Evolutionary conservation across 2,888 invertebrate genomes (phyloP).

Genomic region (Odontothrips loti): DNA sequence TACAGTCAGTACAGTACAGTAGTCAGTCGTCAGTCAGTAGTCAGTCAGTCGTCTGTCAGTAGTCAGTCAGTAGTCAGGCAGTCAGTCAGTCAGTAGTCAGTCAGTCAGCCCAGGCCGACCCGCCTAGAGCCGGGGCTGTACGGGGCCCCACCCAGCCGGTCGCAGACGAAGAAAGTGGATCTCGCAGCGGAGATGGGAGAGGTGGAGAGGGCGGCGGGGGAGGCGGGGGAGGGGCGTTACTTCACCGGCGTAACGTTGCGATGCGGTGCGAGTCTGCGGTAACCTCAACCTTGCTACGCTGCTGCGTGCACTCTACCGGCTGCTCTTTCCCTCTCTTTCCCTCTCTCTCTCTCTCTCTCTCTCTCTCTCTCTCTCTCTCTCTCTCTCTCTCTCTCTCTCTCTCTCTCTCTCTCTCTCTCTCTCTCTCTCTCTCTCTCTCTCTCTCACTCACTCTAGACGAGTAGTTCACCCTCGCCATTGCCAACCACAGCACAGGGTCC

Average conservation of each 20-base stretch:
- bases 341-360: constrained; percentile 17
- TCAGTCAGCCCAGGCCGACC: too few relatives aligned
- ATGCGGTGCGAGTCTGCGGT: neutral
- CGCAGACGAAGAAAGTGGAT: too few relatives aligned
- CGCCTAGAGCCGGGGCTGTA: too few relatives aligned
- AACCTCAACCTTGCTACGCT: neutral
- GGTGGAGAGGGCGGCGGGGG: neutral
- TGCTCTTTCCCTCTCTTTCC: neutral
- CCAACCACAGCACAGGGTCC: neutral
- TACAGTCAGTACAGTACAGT: too few relatives aligned
- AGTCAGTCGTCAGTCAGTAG: too few relatives aligned
- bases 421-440: constrained; percentile 18
- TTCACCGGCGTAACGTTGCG: neutral
- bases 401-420: constrained; percentile 14
- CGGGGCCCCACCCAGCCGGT: too few relatives aligned
- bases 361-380: constrained; percentile 15
- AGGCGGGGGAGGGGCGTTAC: neutral
- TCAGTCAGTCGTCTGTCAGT: too few relatives aligned
- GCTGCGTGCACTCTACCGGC: neutral
- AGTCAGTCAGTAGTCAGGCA: too few relatives aligned
- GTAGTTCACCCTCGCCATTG: neutral
- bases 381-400: neutral
- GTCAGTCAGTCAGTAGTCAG: too few relatives aligned
- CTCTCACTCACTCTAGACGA: neutral
- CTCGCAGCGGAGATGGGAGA: too few relatives aligned